phyloP scores from a whole-genome alignment of 2,797 vertebrate genomes.

The Triplophysa bombifrons region DNA sequence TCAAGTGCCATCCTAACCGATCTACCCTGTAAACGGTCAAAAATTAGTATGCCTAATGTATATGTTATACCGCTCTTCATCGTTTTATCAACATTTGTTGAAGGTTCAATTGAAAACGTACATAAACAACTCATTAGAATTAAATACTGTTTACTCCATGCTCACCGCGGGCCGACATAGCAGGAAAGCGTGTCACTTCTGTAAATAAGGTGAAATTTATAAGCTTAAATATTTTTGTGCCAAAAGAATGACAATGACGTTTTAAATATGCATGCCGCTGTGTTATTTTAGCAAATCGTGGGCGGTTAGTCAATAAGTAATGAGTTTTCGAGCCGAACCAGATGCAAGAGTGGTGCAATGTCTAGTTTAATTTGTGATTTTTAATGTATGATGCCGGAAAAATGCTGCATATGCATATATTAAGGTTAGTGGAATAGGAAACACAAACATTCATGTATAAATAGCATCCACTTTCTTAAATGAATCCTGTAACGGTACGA shows the following conservation, averaged over 20 bases:
- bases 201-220: background rate
- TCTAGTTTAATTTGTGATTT: background rate
- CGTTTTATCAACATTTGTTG: background rate
- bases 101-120: background rate
- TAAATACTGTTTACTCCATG: background rate
- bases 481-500: constrained; percentile 14
- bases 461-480: constrained; percentile 15
- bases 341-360: background rate
- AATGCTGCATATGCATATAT: background rate
- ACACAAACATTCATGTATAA: background rate
- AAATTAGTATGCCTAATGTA: background rate
- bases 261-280: background rate
- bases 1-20: background rate
- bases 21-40: background rate
- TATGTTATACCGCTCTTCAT: background rate
- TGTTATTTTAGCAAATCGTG: background rate
- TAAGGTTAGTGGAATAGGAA: background rate
- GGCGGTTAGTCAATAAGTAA: background rate
- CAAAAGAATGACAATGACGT: background rate
- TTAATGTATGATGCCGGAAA: background rate
- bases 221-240: background rate
- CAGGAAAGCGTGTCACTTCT: background rate
- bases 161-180: background rate
- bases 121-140: background rate
- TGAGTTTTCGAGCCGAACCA: background rate